These are phyloP conservation scores for Aphelinus certus DNA, from an alignment of 1,140 invertebrate genomes.

Conservation along the genomic window DNA sequence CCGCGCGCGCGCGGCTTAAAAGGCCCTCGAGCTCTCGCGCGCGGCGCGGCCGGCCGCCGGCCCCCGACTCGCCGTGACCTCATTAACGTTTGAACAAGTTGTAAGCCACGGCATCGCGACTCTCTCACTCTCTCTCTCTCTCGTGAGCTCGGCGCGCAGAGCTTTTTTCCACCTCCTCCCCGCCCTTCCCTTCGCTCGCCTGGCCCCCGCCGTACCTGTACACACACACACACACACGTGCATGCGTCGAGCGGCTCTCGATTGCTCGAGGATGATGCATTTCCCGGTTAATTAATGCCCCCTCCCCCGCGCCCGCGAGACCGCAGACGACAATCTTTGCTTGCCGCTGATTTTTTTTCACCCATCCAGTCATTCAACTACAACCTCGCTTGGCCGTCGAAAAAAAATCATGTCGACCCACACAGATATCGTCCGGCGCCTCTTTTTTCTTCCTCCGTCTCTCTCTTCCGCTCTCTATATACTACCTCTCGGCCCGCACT, in stretches of 20 bases:
- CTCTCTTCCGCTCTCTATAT: not conserved
- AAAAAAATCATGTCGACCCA: no score
- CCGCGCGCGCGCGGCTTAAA: conserved; percentile 3
- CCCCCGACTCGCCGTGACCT: conserved; percentile 29
- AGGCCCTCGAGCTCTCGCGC: conserved; percentile 8
- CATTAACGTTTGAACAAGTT: conserved; percentile 43
- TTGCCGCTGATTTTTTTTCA: not conserved
- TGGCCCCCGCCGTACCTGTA: no score
- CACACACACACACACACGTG: no score
- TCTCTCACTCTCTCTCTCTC: conserved; percentile 1
- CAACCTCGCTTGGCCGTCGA: no score
- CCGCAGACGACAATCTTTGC: conserved; percentile 11
- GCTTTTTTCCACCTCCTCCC: conserved; percentile 17
- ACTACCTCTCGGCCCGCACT: no score
- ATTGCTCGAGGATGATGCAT: conserved; percentile 41
- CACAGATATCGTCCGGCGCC: no score
- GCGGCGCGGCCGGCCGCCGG: not conserved
- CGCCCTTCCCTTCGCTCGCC: not conserved
- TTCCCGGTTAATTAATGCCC: conserved; percentile 39
- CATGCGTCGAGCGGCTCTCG: not conserved
- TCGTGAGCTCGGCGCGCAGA: not conserved
- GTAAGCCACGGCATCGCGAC: conserved; percentile 16
- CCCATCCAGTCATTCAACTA: no score
- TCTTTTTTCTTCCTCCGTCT: not conserved
- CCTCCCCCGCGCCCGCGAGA: no score